Base-by-base conservation (phyloP, 2,888 invertebrate species). In the Drosophila suboccidentalis region DNA sequence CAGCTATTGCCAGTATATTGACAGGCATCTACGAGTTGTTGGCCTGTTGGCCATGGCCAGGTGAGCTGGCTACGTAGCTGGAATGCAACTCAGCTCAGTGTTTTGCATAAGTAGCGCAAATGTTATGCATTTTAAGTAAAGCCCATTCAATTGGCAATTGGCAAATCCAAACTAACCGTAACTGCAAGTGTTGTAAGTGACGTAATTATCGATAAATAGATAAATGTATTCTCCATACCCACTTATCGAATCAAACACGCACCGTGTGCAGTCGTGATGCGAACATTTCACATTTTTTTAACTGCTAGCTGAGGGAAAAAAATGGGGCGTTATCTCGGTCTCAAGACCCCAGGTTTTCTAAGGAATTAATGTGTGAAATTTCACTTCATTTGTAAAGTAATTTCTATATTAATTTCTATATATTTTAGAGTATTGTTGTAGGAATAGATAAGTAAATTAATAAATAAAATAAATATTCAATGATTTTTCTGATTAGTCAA, bases 51-150 rank as follows among this genome's bases (percentile, higher is more conserved):
- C 26, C 26, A 26, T 26, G 72, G 57, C 64, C 66, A 58, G 55
- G 64, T 64, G 59, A 59, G 57, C 51, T 15, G 17, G 59, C 51
- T 13, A 15, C 49, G 17, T 55, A 38, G 49, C 78, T 66, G 71
- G 77, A 75, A 68, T 71, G 80, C 80, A 75, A 50, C 46, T n/a
- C 54, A 44, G 46, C 46, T 15, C 46, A 43, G 44, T 68, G 44
- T 68, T 74, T 71, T 72, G 83, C 83, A 85, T 87, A 87, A 87
- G 80, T 83, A 78, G 75, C 71, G 82, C 72, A 78, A 86, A 87
- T 84, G 71, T 69, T 78, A 84, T 83, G 87, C 84, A 82, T 87
- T 84, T 81, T 67, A 67, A 67, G 67, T 74, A 70, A 72, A 72
- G 50, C 54, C 60, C 64, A 77, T 26, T 74, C 58, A 53, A 59